phyloP scores from a whole-genome alignment of 2,888 invertebrate genomes.

The Lapara coniferarum region DNA sequence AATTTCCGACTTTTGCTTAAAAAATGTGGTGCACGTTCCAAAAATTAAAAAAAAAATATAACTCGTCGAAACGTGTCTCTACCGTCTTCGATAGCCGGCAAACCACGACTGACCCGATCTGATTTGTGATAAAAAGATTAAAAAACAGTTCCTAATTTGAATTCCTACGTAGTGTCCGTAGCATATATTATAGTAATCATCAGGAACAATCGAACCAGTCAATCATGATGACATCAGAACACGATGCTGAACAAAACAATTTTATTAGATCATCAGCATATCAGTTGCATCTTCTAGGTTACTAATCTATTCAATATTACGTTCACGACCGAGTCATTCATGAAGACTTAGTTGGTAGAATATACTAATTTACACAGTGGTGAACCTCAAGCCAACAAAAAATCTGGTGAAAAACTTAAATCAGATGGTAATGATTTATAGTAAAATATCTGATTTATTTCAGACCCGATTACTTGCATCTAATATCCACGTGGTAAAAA shows the following conservation, averaged over 20 bases:
- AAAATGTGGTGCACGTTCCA: too few species aligned
- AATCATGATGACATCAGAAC: conserved; percentile 20
- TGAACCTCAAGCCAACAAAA: too few species aligned
- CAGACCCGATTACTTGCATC: too few species aligned
- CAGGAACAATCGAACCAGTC: conserved; percentile 20
- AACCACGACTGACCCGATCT: too few species aligned
- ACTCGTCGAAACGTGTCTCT: background rate
- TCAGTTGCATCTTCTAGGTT: background rate
- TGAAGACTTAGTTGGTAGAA: background rate
- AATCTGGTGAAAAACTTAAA: too few species aligned
- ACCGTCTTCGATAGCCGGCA: background rate
- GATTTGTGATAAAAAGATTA: conserved; percentile 2
- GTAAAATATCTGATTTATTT: too few species aligned
- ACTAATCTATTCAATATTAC: background rate
- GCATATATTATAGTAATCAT: conserved; percentile 21
- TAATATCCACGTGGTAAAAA: too few species aligned
- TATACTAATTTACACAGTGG: too few species aligned
- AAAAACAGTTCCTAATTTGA: conserved; percentile 29
- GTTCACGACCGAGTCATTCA: background rate
- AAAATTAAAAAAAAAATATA: background rate
- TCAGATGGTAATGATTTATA: too few species aligned
- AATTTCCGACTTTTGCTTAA: background rate
- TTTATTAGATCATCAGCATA: conserved; percentile 3
- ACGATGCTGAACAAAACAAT: background rate
- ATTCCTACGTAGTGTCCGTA: background rate